Conservation (phyloP, 2,797 vertebrate genomes). For the Gobionotothen gibberifrons region DNA sequence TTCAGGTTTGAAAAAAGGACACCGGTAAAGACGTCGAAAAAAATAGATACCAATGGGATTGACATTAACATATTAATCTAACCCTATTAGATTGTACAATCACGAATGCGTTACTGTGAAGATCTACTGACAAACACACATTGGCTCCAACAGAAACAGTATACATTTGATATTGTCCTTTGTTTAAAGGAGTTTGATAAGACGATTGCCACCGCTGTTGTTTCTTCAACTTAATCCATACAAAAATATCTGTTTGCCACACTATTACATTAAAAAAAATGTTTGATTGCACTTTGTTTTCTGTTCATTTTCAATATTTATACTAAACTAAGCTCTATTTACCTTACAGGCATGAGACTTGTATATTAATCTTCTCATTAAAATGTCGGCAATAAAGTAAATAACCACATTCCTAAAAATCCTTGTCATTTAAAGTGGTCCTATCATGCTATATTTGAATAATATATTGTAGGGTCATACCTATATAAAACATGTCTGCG, state of each 20-base stretch:
- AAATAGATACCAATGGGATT: not conserved
- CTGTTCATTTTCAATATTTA: not conserved
- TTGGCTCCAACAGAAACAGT: not conserved
- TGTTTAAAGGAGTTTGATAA: not conserved
- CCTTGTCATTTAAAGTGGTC: slow-evolving; percentile 7
- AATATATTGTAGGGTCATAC: too few relatives aligned
- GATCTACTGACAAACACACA: not conserved
- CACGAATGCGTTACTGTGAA: not conserved
- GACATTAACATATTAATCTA: not conserved
- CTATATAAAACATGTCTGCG: too few relatives aligned
- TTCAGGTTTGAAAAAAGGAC: slow-evolving; percentile 2
- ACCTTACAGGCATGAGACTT: not conserved
- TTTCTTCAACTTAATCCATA: not conserved
- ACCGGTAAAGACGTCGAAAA: not conserved
- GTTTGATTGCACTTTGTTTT: not conserved
- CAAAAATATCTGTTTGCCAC: not conserved
- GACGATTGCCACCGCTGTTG: not conserved
- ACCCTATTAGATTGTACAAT: not conserved
- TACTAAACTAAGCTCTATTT: too few relatives aligned
- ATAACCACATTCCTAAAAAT: not conserved
- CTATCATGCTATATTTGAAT: too few relatives aligned
- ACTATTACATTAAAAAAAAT: not conserved
- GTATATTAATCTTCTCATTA: not conserved
- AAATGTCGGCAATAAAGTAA: not conserved
- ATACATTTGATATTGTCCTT: too few relatives aligned